Conservation (phyloP, 2,888 invertebrate genomes). For the Mystacides longicornis region DNA sequence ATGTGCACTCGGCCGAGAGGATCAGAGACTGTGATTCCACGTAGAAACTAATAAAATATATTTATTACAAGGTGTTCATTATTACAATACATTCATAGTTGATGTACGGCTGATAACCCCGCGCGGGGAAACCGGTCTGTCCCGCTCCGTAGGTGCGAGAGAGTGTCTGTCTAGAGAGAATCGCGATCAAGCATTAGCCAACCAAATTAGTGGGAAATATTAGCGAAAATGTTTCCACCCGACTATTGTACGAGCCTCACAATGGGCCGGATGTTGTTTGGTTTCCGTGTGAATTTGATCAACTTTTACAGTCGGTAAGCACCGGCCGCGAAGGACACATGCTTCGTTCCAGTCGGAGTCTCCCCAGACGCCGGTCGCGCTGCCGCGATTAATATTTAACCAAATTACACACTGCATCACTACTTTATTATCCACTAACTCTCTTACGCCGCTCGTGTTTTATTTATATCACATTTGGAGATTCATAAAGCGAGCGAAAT, state of each 20-base stretch:
- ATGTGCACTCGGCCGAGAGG: neutral
- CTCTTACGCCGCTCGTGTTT: no score
- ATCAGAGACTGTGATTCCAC: neutral
- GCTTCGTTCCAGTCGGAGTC: slow-evolving; percentile 8
- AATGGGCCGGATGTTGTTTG: neutral
- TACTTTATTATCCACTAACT: no score
- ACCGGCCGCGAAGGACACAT: slow-evolving; percentile 7
- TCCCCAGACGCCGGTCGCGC: neutral
- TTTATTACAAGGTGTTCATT: no score
- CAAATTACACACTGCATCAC: neutral
- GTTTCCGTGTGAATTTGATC: neutral
- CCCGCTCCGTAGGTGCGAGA: neutral
- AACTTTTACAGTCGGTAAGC: slow-evolving; percentile 3
- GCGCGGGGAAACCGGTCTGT: slow-evolving; percentile 9
- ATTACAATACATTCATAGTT: neutral
- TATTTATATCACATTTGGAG: neutral
- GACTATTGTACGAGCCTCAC: neutral
- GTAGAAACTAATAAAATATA: no score
- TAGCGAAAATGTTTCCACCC: neutral
- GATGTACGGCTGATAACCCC: slow-evolving; percentile 4
- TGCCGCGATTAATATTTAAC: neutral
- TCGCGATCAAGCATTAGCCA: neutral
- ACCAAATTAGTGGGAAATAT: neutral
- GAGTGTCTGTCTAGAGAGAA: neutral
- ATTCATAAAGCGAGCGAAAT: no score